Percentiles rank a stretch among this genome's conserved stretches.
Conservation (phyloP, 30 jellyfish, hydroid and myxozoan genomes). For the Hydra vulgaris region DNA sequence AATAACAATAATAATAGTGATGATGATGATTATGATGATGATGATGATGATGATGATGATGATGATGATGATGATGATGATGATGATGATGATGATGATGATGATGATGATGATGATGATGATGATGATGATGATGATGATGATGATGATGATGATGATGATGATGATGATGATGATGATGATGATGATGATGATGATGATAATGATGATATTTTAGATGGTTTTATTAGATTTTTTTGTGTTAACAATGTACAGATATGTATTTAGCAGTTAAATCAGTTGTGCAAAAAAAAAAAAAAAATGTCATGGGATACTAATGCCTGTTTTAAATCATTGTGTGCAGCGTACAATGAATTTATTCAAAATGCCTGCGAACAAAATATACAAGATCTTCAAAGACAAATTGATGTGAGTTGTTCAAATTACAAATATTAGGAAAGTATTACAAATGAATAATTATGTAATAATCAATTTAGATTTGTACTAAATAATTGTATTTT, state of each 20-base stretch:
- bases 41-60: too few species aligned
- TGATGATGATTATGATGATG: too few species aligned
- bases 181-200: neutral
- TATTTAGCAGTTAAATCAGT: too few species aligned
- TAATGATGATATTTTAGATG: too few species aligned
- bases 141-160: neutral
- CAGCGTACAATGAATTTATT: constrained; percentile 23
- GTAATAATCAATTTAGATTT: too few species aligned
- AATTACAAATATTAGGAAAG: neutral
- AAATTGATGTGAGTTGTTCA: constrained; percentile 37
- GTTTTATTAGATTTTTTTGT: too few species aligned
- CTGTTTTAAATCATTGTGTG: constrained; percentile 27
- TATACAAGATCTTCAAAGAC: constrained; percentile 29
- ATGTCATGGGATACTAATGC: constrained; percentile 42
- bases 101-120: neutral
- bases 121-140: neutral
- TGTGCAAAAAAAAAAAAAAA: too few species aligned
- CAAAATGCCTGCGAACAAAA: constrained; percentile 18
- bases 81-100: neutral
- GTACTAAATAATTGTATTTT: too few species aligned
- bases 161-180: neutral
- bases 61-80: neutral
- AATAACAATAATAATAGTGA: too few species aligned
- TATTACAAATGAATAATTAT: too few species aligned
- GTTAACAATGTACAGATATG: too few species aligned